Base-by-base conservation (phyloP, 2,797 vertebrate genomes). In the Xerus rutilus region DNA sequence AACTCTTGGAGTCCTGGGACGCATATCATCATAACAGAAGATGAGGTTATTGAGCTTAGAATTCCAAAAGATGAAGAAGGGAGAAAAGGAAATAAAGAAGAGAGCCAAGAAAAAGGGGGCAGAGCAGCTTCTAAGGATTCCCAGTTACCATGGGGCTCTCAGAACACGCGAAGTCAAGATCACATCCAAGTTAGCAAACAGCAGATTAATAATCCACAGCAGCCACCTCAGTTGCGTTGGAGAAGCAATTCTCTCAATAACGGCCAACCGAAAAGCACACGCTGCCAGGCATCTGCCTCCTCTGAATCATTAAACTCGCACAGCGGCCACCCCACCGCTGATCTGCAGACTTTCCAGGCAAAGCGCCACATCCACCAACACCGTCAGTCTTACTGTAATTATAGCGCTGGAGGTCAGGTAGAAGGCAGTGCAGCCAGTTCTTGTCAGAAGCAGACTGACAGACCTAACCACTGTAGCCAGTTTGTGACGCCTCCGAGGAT, bases 1-100 rank as follows among this genome's bases (percentile, higher is more conserved):
- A 99, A 99, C 98, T 99, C 99, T 0, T 99, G 99, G 99, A 99
- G 99, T 83, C 99, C 99, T 0, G 99, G 99, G 43, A 99, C 99
- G 0, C 99, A 99, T 43, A 99, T 99, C 86, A 99, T 99, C 77
- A 99, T 99, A 95, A 99, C 99, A 7, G 99, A 99, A 91, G 97
- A 99, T 82, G 99, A 99, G 97, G 99, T 99, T 15, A 99, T 99
- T 23, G 99, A 99, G 98, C 98, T 99, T 14, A 99, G 99, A 97
- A 99, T 99, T 96, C 99, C 99, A 5, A 99, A 99, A 98, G 99
- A 99, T 94, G 98, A 99, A 2, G 99, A 99, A 5, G 98, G 99
- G 85, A 96, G 81, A 65, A 99, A 94, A 70, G 99, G 99, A 96
- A 98, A 83, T 83, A 98, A 98, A 96, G 97, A 93, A 0, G 98